Evolutionary conservation across 37 sponge, comb jelly and placozoan species (phyloP).

Genomic region (Eunapius fragilis): DNA sequence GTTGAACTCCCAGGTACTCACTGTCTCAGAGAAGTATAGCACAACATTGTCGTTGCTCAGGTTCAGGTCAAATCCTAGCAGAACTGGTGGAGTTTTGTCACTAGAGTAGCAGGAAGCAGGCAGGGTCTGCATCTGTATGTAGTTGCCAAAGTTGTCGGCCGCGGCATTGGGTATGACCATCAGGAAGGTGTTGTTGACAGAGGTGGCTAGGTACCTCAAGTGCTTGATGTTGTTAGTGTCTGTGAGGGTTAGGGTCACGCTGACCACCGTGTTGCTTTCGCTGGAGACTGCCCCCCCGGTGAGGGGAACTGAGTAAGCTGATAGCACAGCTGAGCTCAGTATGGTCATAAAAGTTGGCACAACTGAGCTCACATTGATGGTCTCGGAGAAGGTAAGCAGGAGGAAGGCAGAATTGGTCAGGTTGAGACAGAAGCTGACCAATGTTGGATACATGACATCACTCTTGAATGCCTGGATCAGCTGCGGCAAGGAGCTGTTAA

Average conservation of each 20-base stretch:
- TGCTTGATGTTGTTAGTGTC: constrained; percentile 82
- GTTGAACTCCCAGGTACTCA: constrained; percentile 63
- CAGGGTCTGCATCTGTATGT: constrained; percentile 36
- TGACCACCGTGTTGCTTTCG: constrained; percentile 54
- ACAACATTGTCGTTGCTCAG: constrained; percentile 63
- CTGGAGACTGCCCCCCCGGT: constrained; percentile 83
- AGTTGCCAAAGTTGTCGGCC: constrained; percentile 78
- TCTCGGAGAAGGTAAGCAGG: constrained; percentile 85
- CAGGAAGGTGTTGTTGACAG: constrained; percentile 61
- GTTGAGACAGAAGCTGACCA: constrained; percentile 74
- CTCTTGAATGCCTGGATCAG: constrained; percentile 19
- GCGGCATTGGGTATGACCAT: constrained; percentile 52
- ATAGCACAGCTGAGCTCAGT: constrained; percentile 27
- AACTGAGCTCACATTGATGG: constrained; percentile 81
- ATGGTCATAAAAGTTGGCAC: constrained; percentile 51
- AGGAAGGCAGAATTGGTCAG: constrained; percentile 57
- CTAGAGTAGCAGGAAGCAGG: constrained; percentile 54
- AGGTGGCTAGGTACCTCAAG: constrained; percentile 64
- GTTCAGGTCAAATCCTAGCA: constrained; percentile 72
- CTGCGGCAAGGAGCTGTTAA: constrained; percentile 38
- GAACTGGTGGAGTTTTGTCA: constrained; percentile 76
- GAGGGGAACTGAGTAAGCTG: constrained; percentile 32
- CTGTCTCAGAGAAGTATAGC: constrained; percentile 86
- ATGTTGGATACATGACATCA: constrained; percentile 73
- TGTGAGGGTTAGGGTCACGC: constrained; percentile 49